Evolutionary conservation across 2,797 vertebrate genomes (phyloP).

Genomic region (Phrynocephalus vlangalii): DNA sequence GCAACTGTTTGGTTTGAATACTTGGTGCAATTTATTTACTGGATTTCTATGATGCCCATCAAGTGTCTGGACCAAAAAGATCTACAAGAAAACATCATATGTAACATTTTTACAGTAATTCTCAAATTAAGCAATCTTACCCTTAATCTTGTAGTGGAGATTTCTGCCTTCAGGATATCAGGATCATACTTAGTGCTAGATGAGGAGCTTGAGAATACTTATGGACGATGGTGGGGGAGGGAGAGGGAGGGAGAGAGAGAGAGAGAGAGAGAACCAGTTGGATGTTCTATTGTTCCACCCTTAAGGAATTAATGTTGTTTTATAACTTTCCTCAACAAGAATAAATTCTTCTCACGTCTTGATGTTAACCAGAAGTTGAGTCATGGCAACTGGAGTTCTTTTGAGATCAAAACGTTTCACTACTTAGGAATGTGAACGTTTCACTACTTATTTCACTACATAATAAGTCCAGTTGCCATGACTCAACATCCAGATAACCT

Average conservation of each 20-base stretch:
- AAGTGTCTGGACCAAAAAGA: slow-evolving; percentile 6
- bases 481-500: too few species aligned
- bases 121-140: slow-evolving; percentile 72
- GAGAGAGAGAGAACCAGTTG: slow-evolving; percentile 43
- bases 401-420: too few species aligned
- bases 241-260: neutral
- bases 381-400: too few species aligned
- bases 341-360: neutral
- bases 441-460: too few species aligned
- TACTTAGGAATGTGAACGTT: too few species aligned
- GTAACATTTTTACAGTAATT: neutral
- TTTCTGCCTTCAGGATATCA: slow-evolving; percentile 88
- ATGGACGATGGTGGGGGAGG: slow-evolving; percentile 38
- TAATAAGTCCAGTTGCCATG: too few species aligned
- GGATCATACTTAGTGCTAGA: slow-evolving; percentile 88
- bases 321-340: neutral
- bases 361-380: too few species aligned
- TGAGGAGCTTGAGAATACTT: slow-evolving; percentile 87
- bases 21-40: neutral
- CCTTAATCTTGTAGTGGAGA: slow-evolving; percentile 86
- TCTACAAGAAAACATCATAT: neutral
- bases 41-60: too few species aligned
- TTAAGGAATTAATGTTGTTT: neutral
- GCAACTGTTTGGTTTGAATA: slow-evolving; percentile 32
- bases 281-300: slow-evolving; percentile 16